These are phyloP conservation scores for Melieria omissa DNA, from an alignment of 2,888 invertebrate genomes.

Conservation along the genomic window DNA sequence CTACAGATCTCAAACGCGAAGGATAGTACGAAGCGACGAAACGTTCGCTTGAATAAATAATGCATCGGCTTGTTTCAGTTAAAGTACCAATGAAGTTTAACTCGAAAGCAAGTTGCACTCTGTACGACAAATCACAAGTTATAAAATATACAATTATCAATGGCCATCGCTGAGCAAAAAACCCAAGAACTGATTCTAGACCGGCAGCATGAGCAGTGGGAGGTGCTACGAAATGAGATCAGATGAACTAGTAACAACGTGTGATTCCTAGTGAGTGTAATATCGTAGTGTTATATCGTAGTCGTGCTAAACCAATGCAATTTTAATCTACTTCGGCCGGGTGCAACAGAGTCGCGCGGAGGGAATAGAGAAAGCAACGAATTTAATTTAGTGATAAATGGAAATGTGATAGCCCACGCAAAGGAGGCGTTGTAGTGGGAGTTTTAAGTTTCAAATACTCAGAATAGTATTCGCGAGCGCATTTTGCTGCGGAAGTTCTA, in stretches of 20 bases:
- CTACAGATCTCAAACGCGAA: no score
- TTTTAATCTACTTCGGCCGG: no score
- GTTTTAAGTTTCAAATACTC: neutral
- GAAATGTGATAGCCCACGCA: slow-evolving; percentile 22
- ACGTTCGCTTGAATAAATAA: slow-evolving; percentile 30
- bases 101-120: slow-evolving; percentile 50
- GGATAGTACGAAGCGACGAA: no score
- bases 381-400: slow-evolving; percentile 28
- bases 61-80: slow-evolving; percentile 53
- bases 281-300: no score
- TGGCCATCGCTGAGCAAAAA: slow-evolving; percentile 2
- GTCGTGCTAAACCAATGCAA: no score
- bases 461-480: neutral
- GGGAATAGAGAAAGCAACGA: slow-evolving; percentile 8
- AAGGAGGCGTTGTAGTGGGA: neutral
- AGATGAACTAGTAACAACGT: no score
- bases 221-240: no score
- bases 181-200: no score
- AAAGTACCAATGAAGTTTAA: slow-evolving; percentile 46
- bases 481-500: no score
- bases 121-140: neutral
- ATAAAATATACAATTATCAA: slow-evolving; percentile 28
- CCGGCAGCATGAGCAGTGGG: no score
- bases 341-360: no score
- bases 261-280: no score